Evolutionary conservation across 2,113 vertebrate species (phyloP).

Genomic region (Lamprotornis superbus): DNA sequence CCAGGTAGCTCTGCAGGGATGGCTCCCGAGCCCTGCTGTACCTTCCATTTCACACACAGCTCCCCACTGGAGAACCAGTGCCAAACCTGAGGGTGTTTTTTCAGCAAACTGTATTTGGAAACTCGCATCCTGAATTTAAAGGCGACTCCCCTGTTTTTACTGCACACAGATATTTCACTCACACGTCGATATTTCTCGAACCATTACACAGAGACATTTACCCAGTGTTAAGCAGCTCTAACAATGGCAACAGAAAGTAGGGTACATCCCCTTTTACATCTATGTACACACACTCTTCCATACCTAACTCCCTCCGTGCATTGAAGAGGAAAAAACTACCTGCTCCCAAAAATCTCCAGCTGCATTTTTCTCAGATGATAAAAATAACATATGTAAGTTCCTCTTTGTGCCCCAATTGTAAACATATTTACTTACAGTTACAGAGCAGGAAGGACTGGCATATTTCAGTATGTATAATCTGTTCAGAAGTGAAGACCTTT

Average conservation of each 20-base stretch:
- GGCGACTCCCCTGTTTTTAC: not conserved
- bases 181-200: not conserved
- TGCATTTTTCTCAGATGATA: not conserved
- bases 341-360: not conserved
- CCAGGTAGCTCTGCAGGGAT: not conserved
- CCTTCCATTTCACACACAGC: not conserved
- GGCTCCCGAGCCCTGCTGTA: not conserved
- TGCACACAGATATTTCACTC: not conserved
- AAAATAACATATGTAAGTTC: not conserved
- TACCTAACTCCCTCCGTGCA: fast-evolving
- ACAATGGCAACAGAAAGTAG: not conserved
- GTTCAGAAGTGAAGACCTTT: not conserved
- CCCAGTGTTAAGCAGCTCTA: not conserved
- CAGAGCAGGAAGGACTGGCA: not conserved
- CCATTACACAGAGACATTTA: not conserved
- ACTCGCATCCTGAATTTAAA: not conserved
- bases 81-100: not conserved
- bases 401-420: not conserved
- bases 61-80: not conserved
- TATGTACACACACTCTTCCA: fast-evolving
- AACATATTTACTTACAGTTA: not conserved
- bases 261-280: not conserved
- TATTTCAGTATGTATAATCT: not conserved
- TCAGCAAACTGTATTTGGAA: constrained; percentile 2
- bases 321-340: not conserved